Evolutionary conservation across 2,113 vertebrate species (phyloP), one percentile per base, ranked within the genome.

Genomic region (Leuciscus idus): DNA sequence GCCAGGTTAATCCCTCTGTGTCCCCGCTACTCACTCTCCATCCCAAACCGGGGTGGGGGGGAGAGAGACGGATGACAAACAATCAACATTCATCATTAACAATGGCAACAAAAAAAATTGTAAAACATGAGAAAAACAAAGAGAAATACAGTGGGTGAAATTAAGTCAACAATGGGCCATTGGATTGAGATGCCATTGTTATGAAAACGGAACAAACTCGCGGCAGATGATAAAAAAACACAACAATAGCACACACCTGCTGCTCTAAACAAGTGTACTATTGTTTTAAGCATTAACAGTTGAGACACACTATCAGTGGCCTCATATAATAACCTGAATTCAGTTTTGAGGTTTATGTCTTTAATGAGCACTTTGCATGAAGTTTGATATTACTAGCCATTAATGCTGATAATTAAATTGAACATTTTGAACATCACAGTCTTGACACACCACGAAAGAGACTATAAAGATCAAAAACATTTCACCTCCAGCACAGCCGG

Each of bases 1-100:
- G 86, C 95, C 95, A 95, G 95, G 96, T 97, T 97, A 97, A 98
- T 97, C 97, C 96, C 95, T 89, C 93, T 94, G 93, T 95, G 96
- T 93, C 92, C 92, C 91, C 90, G 92, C 92, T 82, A 89, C 87
- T 87, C 93, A 94, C 92, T 92, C 92, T 93, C 91, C 91, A 89
- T 90, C 92, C 88, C 84, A 92, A 83, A 84, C 89, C 90, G 72
- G 73, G 75, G 19, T 23, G 55, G 87, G 76, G 79, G 80, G 77
- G 80, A 36, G 83, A 61, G 62, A 26, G 79, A 84, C 77, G 61
- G 79, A 87, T 84, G 85, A 90, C 88, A 92, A 93, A 93, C 90
- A 93, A 86, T 89, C 79, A 94, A 92, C 90, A 91, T 84, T 91
- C 88, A 81, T 66, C 52, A 74, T 55, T 43, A 84, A 90, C 84